Conservation (phyloP, 2,797 vertebrate species). For the Geotrypetes seraphini region DNA sequence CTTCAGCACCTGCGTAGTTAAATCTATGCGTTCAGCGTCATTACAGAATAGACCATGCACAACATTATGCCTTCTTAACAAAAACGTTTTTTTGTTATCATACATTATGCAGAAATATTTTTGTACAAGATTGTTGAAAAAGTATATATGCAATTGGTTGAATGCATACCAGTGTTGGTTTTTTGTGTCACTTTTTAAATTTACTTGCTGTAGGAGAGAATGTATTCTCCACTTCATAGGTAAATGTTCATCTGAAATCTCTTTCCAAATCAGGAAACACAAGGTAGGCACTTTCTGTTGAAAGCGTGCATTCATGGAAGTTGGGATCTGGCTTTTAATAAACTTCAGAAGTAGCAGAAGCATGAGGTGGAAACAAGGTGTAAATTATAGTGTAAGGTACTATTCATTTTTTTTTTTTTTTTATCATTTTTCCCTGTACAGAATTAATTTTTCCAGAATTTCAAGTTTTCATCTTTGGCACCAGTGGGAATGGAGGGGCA, state of each 20-base stretch:
- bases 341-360: slow-evolving; percentile 48
- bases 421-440: slow-evolving; percentile 46
- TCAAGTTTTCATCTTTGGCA: slow-evolving; percentile 47
- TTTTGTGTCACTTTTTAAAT: slow-evolving; percentile 67
- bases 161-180: slow-evolving; percentile 71
- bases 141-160: slow-evolving; percentile 73
- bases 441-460: slow-evolving; percentile 46
- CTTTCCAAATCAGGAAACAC: slow-evolving; percentile 51
- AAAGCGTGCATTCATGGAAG: slow-evolving; percentile 57
- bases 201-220: slow-evolving; percentile 53
- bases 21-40: slow-evolving; percentile 27
- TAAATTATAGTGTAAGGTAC: slow-evolving; percentile 49
- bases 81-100: slow-evolving; percentile 68
- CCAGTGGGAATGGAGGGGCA: slow-evolving; percentile 46
- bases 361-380: slow-evolving; percentile 53
- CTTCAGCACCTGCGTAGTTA: slow-evolving; percentile 46
- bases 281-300: slow-evolving; percentile 44
- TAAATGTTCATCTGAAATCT: slow-evolving; percentile 49
- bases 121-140: slow-evolving; percentile 89
- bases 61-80: slow-evolving; percentile 63
- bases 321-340: slow-evolving; percentile 47
- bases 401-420: too few relatives aligned
- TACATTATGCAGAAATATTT: slow-evolving; percentile 92
- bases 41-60: slow-evolving; percentile 43
- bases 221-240: slow-evolving; percentile 52